A percentile compares a stretch with the other conserved stretches of the same genome.
Conservation (phyloP, 2,113 vertebrate genomes). For the Corydoras maculifer region DNA sequence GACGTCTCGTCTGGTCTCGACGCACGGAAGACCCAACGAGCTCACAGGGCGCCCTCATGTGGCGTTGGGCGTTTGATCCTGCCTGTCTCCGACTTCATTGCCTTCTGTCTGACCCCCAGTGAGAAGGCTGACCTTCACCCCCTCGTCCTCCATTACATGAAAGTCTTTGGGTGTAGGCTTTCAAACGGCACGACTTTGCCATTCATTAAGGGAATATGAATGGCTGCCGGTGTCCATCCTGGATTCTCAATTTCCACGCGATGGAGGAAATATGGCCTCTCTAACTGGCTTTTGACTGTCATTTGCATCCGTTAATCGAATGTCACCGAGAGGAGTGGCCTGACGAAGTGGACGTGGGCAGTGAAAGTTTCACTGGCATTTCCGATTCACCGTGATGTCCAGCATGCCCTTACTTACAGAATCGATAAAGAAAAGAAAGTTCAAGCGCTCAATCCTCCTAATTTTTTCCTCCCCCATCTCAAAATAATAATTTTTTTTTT, state of each 20-base stretch:
- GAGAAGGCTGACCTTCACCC: conserved; percentile 39
- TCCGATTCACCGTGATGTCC: conserved; percentile 2
- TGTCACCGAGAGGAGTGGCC: conserved; percentile 31
- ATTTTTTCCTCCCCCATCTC: no score
- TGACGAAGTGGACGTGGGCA: conserved; percentile 6
- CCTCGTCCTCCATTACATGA: conserved; percentile 32
- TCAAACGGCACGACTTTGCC: conserved; percentile 34
- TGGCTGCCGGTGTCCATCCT: conserved; percentile 32
- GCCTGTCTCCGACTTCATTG: conserved; percentile 32
- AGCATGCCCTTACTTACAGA: background rate
- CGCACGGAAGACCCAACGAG: background rate
- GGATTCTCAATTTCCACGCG: conserved; percentile 24
- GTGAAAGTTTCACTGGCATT: conserved; percentile 11
- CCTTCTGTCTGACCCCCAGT: conserved; percentile 40
- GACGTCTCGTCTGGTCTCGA: background rate
- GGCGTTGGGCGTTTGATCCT: conserved; percentile 33
- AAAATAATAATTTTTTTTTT: no score
- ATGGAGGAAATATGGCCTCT: conserved; percentile 30
- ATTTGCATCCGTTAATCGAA: conserved; percentile 46
- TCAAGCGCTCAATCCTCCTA: no score
- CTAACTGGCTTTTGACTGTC: conserved; percentile 38
- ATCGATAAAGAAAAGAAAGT: no score
- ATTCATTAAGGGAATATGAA: conserved; percentile 34
- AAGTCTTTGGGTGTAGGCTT: conserved; percentile 35
- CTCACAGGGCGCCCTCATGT: background rate